phyloP scores from a whole-genome alignment of 1,140 invertebrate species.

The Heliconius eleuchia region DNA sequence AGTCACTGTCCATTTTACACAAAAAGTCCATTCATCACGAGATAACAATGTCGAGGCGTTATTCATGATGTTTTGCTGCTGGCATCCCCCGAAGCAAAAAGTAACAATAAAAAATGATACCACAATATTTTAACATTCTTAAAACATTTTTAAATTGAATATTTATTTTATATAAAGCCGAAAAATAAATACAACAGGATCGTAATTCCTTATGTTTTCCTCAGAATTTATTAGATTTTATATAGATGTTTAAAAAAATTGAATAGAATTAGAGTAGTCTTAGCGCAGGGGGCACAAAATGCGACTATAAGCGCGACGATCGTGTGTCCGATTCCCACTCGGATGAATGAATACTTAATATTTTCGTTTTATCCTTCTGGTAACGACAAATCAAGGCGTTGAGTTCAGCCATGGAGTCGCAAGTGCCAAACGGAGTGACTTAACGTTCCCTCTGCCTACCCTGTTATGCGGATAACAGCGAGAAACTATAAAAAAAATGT shows the following conservation, averaged over 20 bases:
- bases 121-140: constrained; percentile 14
- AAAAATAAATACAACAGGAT: neutral
- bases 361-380: too few species aligned
- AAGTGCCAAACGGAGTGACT: too few species aligned
- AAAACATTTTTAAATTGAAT: constrained; percentile 6
- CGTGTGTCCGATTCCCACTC: too few species aligned
- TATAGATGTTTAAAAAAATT: too few species aligned
- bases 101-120: neutral
- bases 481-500: neutral
- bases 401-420: too few species aligned
- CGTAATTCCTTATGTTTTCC: neutral
- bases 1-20: constrained; percentile 71
- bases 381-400: too few species aligned
- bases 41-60: constrained; percentile 70
- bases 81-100: constrained; percentile 7
- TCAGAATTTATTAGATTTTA: too few species aligned
- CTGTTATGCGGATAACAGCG: too few species aligned
- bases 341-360: too few species aligned
- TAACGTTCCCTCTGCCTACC: too few species aligned
- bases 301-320: too few species aligned
- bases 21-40: constrained; percentile 76
- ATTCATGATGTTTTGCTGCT: constrained; percentile 69
- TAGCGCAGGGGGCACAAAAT: too few species aligned
- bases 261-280: neutral
- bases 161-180: neutral